A percentile compares a stretch with the other conserved stretches of the same genome.
phyloP scores from a whole-genome alignment of 2,113 vertebrate genomes.

The Cyanoliseus patagonus region DNA sequence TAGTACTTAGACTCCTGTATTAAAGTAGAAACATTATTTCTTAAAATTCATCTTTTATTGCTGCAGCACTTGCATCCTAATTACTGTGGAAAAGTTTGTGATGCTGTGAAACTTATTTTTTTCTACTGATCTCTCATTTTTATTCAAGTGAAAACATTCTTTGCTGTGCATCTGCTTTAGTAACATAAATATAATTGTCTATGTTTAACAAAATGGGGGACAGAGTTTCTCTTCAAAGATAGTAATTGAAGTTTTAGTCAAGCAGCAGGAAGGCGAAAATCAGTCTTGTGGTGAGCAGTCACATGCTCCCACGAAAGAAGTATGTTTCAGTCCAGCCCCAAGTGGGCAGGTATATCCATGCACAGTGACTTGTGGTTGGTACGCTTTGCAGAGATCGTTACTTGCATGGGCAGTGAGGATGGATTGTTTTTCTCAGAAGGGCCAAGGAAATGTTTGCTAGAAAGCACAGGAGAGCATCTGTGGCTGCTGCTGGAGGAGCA shows the following conservation, averaged over 20 bases:
- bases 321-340: neutral
- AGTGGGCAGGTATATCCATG: neutral
- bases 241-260: neutral
- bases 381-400: neutral
- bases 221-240: neutral
- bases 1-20: neutral
- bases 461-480: neutral
- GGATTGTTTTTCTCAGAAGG: neutral
- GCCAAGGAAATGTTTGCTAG: neutral
- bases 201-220: neutral
- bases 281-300: neutral
- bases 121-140: neutral
- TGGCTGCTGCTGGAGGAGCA: neutral
- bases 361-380: neutral
- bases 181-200: neutral
- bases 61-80: neutral
- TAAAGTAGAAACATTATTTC: neutral
- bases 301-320: neutral
- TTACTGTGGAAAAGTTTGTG: neutral
- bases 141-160: neutral
- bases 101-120: neutral
- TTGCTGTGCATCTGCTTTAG: neutral
- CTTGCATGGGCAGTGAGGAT: neutral
- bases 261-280: neutral
- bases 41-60: neutral